Percentiles rank a stretch among this genome's conserved stretches.
Conservation (phyloP, 2,888 invertebrate species). For the Polia nebulosa region DNA sequence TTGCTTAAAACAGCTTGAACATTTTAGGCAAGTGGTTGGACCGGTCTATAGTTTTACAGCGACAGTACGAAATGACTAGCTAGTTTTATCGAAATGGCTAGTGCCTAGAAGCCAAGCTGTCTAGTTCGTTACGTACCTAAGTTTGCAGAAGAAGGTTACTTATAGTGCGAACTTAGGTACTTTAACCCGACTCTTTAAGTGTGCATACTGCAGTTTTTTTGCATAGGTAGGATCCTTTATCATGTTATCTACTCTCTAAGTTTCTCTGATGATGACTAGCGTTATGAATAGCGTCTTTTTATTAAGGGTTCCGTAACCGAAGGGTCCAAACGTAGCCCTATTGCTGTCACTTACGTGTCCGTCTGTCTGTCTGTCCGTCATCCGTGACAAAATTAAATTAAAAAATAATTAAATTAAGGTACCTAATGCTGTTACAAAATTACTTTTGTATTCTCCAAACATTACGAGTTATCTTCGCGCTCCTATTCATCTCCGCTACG, state of each 20-base stretch:
- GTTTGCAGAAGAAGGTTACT: constrained; percentile 22
- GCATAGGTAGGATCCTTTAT: background rate
- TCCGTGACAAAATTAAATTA: too few relatives aligned
- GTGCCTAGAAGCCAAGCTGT: constrained; percentile 20
- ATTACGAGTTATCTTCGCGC: background rate
- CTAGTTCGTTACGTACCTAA: constrained; percentile 27
- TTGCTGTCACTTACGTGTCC: too few relatives aligned
- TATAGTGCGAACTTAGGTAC: constrained; percentile 1
- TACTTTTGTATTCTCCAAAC: background rate
- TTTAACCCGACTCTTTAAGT: constrained; percentile 6
- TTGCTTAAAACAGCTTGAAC: background rate
- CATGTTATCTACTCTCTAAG: background rate
- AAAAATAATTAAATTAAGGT: too few relatives aligned
- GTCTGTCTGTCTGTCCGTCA: too few relatives aligned
- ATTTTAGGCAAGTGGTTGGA: constrained; percentile 7
- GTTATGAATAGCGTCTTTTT: background rate
- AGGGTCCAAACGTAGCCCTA: too few relatives aligned
- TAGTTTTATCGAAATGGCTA: constrained; percentile 11
- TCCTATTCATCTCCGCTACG: constrained; percentile 5
- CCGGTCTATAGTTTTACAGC: constrained; percentile 15
- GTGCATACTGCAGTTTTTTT: constrained; percentile 7
- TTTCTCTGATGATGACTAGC: background rate
- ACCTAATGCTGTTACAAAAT: background rate
- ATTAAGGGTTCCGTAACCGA: too few relatives aligned
- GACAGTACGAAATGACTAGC: background rate